Evolutionary conservation across 2,797 vertebrate species (phyloP), one percentile per base, ranked within the genome.

Genomic region (Dicrostonyx torquatus): DNA sequence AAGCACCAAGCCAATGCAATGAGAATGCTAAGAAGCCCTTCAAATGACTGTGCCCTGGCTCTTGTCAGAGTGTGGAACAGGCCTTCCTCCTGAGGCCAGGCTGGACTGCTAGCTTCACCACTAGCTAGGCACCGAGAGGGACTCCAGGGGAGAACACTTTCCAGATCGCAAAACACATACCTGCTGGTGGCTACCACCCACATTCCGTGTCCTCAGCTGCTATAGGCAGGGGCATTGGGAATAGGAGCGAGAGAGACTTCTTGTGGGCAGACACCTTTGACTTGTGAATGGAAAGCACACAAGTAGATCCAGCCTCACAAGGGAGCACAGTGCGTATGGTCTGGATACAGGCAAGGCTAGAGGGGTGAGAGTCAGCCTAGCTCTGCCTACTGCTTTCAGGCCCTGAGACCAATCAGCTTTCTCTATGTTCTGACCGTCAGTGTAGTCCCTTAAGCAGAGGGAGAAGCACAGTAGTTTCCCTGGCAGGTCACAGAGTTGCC

Each of bases 291-390:
- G 11, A 3, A 50, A 55, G 48, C 72, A 3, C 8, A 66, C 18
- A 3, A 24, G 34, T 6, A 5, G 45, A 1, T 26, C 40, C 37
- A 43, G 87, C 7, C 58, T 64, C 64, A 10, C 0, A 11, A 0
- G 31, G 55, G 13, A 17, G 7, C 50, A 5, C 22, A 1, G 2
- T 1, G 37, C 11, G 6, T 24, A 17, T 40, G 13, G 34, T 12
- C 3, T 15, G 40, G 53, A 87, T 14, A 3, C 22, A 45, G 0
- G 43, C 14, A 18, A 2, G 6, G 5, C 48, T 29, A 22, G 22
- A 6, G 0, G 12, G 29, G 34, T 3, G 2, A 26, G 29, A 13
- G 20, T 18, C 13, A 17, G 17, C 22, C 45, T 14, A 8, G 13
- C 37, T 72, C 70, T 45, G 4, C 43, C 18, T 14, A 5, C n/a